Evolutionary conservation across 2,888 invertebrate genomes (phyloP), one percentile per base, ranked within the genome.

Genomic region (Drosophila antonietae): DNA sequence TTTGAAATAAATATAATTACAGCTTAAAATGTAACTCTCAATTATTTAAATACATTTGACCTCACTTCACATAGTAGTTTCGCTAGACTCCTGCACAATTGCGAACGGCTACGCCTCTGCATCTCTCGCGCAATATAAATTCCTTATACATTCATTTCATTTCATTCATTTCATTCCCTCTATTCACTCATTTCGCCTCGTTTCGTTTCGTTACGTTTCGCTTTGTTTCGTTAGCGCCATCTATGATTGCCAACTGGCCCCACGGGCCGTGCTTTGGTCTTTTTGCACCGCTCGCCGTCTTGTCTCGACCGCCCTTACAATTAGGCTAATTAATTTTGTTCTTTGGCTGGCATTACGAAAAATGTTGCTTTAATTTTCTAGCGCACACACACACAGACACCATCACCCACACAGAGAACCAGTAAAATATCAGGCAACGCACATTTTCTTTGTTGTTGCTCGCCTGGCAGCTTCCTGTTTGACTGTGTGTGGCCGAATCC

Each of bases 271-370:
- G 41, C 23, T 15, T 6, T 20, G 18, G 64, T 31, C 46, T 20
- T 56, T 44, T 49, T 46, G 35, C 51, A 39, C 41, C 47, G 52
- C 41, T 67, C 61, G 66, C 59, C 64, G 66, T 59, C 61, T 71
- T 67, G 68, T 59, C 61, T 71, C 71, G 70, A 49, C 81, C 85
- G 82, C 89, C 88, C 86, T 86, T 78, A 88, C 88, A 89, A 88
- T 88, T 88, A 88, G 89, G 89, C 86, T 88, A 88, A 88, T 88
- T 88, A 89, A 88, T 88, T 89, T 88, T 83, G 89, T 84, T 85
- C 85, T 84, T 85, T 85, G 86, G 71, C 76, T 71, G 82, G 87
- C 76, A 83, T 83, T 89, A 81, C 82, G 88, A 88, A 84, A 88
- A 89, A 88, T 88, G 80, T 86, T 86, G 84, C 86, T 86, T 88